These are phyloP conservation scores for Nesometra sesokonis DNA, from an alignment of 35 echinoderm and acorn worm genomes.

Conservation along the genomic window DNA sequence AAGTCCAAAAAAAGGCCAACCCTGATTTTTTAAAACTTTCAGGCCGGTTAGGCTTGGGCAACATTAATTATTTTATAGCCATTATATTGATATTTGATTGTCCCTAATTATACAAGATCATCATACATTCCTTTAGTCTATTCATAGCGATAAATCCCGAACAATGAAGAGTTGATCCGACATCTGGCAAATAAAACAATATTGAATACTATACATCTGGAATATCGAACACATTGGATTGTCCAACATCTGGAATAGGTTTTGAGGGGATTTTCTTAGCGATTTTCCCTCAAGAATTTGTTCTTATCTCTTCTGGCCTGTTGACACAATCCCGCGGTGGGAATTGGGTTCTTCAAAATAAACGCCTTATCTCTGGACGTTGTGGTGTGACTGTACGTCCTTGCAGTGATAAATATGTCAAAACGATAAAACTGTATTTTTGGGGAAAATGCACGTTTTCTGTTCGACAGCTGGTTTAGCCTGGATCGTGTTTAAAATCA, in stretches of 20 bases:
- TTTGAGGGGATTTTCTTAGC: background rate
- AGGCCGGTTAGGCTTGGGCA: no score
- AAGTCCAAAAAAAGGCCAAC: no score
- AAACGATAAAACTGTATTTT: background rate
- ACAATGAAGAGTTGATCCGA: no score
- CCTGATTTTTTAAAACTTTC: no score
- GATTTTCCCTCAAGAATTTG: background rate
- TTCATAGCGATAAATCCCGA: no score
- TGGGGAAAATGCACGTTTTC: background rate
- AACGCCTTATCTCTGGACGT: background rate
- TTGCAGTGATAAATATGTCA: background rate
- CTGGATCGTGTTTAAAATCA: background rate
- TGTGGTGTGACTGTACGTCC: background rate
- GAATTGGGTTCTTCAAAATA: background rate
- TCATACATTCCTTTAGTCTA: no score
- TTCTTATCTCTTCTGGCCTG: background rate
- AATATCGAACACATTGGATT: no score
- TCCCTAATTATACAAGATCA: no score
- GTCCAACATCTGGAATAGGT: background rate
- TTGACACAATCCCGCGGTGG: background rate
- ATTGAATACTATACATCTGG: no score
- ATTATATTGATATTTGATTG: no score
- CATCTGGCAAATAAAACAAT: no score
- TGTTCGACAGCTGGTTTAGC: background rate
- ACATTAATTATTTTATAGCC: no score